Conservation (phyloP, 1,140 invertebrate species). For the Bombus cullumanus region DNA sequence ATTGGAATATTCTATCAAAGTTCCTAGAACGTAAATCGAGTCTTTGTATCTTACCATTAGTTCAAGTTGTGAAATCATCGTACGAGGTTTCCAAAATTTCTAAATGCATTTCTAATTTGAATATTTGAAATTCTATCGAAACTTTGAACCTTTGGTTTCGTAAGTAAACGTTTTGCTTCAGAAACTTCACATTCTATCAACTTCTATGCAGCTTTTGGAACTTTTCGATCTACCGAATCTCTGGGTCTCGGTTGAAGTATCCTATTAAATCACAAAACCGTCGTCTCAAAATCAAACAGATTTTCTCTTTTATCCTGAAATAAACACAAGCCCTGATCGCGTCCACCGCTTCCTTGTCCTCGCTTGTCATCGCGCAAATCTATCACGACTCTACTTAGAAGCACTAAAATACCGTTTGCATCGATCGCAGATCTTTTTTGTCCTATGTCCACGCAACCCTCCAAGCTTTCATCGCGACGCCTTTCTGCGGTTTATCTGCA, state of each 20-base stretch:
- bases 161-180: background rate
- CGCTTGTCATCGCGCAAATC: slow-evolving; percentile 1
- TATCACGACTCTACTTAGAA: slow-evolving; percentile 13
- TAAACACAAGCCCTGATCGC: background rate
- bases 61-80: too few relatives aligned
- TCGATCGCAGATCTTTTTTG: slow-evolving; percentile 1
- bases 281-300: background rate
- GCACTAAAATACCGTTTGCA: slow-evolving; percentile 16
- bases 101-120: too few relatives aligned
- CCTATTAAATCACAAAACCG: background rate
- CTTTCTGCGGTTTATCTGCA: slow-evolving; percentile 10
- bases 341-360: background rate
- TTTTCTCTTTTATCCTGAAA: background rate
- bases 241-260: background rate
- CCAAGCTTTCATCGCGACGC: background rate
- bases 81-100: too few relatives aligned
- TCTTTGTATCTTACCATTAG: too few relatives aligned
- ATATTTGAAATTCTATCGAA: too few relatives aligned
- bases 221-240: background rate
- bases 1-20: background rate
- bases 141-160: too few relatives aligned
- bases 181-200: too few relatives aligned
- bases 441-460: background rate
- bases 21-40: too few relatives aligned
- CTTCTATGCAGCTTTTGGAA: too few relatives aligned